Conservation (phyloP, 2,888 invertebrate species). For the Eudasyphora cyanicolor region DNA sequence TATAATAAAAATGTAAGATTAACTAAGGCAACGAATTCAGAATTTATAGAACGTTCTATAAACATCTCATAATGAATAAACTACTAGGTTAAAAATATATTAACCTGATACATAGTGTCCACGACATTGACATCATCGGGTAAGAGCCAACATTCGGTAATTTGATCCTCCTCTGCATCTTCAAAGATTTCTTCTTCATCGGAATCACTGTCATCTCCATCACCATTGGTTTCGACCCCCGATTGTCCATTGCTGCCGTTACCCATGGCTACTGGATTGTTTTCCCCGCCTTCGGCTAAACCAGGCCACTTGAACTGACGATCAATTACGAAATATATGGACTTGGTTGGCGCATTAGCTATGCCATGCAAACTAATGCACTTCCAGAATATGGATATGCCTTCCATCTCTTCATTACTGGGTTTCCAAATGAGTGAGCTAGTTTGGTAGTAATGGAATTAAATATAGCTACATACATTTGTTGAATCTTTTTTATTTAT, state of each 20-base stretch:
- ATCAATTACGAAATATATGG: constrained; percentile 78
- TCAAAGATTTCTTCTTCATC: constrained; percentile 73
- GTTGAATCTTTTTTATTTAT: too few relatives aligned
- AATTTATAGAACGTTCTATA: too few relatives aligned
- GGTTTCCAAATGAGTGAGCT: constrained; percentile 78
- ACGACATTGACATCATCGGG: constrained; percentile 84
- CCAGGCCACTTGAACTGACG: constrained; percentile 77
- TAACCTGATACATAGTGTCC: constrained; percentile 86
- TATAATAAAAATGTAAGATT: background rate
- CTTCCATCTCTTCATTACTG: constrained; percentile 71
- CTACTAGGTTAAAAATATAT: background rate
- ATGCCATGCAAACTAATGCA: constrained; percentile 79
- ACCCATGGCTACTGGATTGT: constrained; percentile 47
- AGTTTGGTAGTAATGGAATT: too few relatives aligned
- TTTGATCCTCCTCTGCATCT: constrained; percentile 79
- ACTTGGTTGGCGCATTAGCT: constrained; percentile 75
- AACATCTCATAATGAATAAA: too few relatives aligned
- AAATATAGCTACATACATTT: too few relatives aligned
- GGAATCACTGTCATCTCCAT: constrained; percentile 72
- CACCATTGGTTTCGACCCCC: constrained; percentile 58
- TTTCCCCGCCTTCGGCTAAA: constrained; percentile 68
- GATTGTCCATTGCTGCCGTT: constrained; percentile 63
- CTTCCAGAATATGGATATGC: constrained; percentile 78
- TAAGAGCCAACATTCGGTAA: constrained; percentile 87
- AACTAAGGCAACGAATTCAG: too few relatives aligned